A percentile compares a stretch with the other conserved stretches of the same genome.
These are phyloP conservation scores for Halichondria panicea DNA, from an alignment of 37 sponge, comb jelly and placozoan genomes.

Conservation along the genomic window DNA sequence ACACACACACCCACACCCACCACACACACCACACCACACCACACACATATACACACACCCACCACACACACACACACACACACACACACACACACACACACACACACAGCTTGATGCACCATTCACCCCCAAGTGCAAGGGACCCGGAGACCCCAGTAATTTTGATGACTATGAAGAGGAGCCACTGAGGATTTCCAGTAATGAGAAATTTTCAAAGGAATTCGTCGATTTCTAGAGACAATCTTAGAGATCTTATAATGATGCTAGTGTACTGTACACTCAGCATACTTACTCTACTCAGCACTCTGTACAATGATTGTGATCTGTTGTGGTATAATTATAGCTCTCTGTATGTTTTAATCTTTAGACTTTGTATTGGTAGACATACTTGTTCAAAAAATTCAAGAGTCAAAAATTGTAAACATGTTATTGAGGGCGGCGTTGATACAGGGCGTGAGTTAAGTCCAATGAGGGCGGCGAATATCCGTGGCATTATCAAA, in stretches of 20 bases:
- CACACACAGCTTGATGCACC: constrained; percentile 91
- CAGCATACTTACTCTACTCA: too few relatives aligned
- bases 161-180: constrained; percentile 99
- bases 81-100: background rate
- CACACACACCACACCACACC: too few relatives aligned
- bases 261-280: constrained; percentile 3
- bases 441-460: background rate
- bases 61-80: background rate
- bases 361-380: too few relatives aligned
- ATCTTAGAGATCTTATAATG: background rate
- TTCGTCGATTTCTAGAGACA: constrained; percentile 90
- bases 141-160: constrained; percentile 97
- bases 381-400: too few relatives aligned
- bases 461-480: background rate
- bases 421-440: background rate
- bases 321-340: background rate
- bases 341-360: too few relatives aligned
- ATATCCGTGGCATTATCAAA: background rate
- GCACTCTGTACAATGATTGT: too few relatives aligned
- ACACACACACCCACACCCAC: too few relatives aligned
- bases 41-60: too few relatives aligned
- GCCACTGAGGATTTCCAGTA: constrained; percentile 75
- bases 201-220: constrained; percentile 91
- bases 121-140: constrained; percentile 93
- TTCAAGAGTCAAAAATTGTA: too few relatives aligned